These are phyloP conservation scores for Calyptomena viridis DNA, from an alignment of 2,113 vertebrate genomes.

Conservation along the genomic window DNA sequence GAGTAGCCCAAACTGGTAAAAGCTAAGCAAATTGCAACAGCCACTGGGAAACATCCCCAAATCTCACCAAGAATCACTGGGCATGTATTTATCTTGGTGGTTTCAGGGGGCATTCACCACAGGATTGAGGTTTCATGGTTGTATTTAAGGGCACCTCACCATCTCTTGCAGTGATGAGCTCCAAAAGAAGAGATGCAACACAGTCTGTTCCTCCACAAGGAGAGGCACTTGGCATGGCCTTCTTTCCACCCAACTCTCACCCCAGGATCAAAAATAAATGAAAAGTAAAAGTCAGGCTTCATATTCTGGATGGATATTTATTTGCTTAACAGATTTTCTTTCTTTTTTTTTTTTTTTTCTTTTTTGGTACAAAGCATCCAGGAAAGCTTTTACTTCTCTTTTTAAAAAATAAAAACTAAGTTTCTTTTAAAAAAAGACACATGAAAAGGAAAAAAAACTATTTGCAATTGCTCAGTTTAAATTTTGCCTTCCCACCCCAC, in stretches of 20 bases:
- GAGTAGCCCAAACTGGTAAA: background rate
- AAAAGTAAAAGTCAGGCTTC: slow-evolving; percentile 42
- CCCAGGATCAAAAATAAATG: slow-evolving; percentile 21
- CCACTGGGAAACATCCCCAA: background rate
- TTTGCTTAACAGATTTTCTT: slow-evolving; percentile 53
- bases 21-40: background rate
- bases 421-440: slow-evolving; percentile 84
- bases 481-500: slow-evolving; percentile 69
- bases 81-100: accelerated
- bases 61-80: background rate
- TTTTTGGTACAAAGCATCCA: slow-evolving; percentile 94
- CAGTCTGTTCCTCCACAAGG: background rate
- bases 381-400: slow-evolving; percentile 81
- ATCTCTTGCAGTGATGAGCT: background rate
- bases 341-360: background rate
- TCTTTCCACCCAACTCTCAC: background rate
- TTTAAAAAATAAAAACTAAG: slow-evolving; percentile 86
- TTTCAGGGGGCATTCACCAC: background rate
- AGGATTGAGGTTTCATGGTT: background rate
- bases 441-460: slow-evolving; percentile 51
- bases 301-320: slow-evolving; percentile 65
- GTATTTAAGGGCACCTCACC: background rate
- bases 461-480: slow-evolving; percentile 69
- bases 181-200: background rate
- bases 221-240: background rate